Evolutionary conservation across 2,113 vertebrate genomes (phyloP).

Genomic region (Drymodes brunneopygia): DNA sequence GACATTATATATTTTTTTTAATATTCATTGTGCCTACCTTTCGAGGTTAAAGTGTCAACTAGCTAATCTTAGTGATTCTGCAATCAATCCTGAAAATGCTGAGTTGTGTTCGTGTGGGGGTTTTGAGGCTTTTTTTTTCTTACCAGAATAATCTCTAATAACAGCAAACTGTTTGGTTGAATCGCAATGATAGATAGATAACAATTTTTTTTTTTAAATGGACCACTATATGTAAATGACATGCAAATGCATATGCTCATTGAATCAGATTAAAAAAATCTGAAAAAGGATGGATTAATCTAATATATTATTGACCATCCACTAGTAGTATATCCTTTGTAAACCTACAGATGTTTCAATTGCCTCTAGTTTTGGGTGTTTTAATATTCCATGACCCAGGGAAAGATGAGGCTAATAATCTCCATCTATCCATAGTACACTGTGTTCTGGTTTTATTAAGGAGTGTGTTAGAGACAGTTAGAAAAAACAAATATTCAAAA

Average conservation of each 20-base stretch:
- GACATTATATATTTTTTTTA: background rate
- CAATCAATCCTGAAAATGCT: background rate
- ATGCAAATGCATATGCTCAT: background rate
- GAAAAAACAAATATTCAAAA: background rate
- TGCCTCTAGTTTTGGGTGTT: background rate
- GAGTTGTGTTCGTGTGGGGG: rapidly evolving
- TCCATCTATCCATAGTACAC: background rate
- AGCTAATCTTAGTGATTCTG: background rate
- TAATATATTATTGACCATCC: background rate
- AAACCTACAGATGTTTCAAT: background rate
- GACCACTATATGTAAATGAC: background rate
- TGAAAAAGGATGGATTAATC: background rate
- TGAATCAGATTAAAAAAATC: background rate
- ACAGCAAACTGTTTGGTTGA: background rate
- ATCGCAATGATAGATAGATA: background rate
- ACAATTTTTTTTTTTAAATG: background rate
- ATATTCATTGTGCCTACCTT: background rate
- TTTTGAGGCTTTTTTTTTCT: background rate
- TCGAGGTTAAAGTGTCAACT: background rate
- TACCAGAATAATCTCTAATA: background rate
- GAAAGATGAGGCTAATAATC: background rate
- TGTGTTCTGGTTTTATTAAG: background rate
- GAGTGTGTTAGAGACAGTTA: background rate
- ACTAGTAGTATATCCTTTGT: background rate
- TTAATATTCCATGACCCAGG: background rate